Percentiles rank a stretch among this genome's conserved stretches.
These are phyloP conservation scores for Orthonyx spaldingii DNA, from an alignment of 2,113 vertebrate species.

Conservation along the genomic window DNA sequence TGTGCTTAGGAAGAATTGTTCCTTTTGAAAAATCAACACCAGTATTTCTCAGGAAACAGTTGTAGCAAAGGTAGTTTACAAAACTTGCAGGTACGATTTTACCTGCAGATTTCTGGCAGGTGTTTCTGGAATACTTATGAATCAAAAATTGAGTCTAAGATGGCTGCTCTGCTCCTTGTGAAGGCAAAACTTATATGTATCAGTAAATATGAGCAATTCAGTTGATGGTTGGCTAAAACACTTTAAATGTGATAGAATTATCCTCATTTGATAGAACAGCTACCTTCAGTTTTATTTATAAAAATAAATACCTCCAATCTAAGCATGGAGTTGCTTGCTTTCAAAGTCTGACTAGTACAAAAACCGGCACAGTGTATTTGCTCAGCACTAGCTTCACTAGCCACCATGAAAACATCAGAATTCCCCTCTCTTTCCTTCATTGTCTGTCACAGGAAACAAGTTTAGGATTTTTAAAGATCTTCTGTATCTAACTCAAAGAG, in stretches of 20 bases:
- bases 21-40: not conserved
- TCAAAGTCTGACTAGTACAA: not conserved
- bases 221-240: not conserved
- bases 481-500: not conserved
- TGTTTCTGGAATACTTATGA: not conserved
- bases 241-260: not conserved
- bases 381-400: not conserved
- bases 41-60: not conserved
- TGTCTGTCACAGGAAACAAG: not conserved
- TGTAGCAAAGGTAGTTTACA: not conserved
- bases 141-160: not conserved
- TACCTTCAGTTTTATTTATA: not conserved
- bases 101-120: not conserved
- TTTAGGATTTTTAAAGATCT: not conserved
- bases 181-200: not conserved
- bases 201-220: not conserved
- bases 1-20: not conserved
- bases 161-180: not conserved
- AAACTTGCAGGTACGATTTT: not conserved
- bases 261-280: not conserved
- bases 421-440: not conserved
- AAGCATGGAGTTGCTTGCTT: accelerated
- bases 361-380: not conserved
- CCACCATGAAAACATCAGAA: not conserved
- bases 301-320: not conserved